These are phyloP conservation scores for Beroe forskalii DNA, from an alignment of 37 sponge, comb jelly and placozoan genomes.

Conservation along the genomic window DNA sequence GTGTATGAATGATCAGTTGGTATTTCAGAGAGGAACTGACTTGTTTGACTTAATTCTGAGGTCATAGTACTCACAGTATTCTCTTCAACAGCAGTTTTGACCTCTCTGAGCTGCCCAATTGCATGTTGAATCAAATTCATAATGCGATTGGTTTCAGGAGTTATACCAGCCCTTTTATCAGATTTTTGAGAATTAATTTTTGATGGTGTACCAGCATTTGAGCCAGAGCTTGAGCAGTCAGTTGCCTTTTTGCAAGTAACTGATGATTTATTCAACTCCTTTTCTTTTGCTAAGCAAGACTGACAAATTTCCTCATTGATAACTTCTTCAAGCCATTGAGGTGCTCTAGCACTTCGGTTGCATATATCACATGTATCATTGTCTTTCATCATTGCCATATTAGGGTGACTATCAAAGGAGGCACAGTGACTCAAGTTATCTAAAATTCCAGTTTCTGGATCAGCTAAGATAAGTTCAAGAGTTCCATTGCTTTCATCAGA, in stretches of 20 bases:
- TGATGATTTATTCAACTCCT: neutral
- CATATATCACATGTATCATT: neutral
- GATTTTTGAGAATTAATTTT: neutral
- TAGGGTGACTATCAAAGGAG: constrained; percentile 36
- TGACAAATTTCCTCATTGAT: constrained; percentile 10
- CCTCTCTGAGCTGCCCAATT: constrained; percentile 34
- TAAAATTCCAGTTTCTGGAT: constrained; percentile 27
- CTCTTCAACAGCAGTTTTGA: constrained; percentile 45
- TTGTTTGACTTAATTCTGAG: constrained; percentile 1
- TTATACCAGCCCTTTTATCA: neutral
- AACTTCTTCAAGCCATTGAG: constrained; percentile 39
- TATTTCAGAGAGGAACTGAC: constrained; percentile 26
- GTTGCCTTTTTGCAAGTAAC: neutral
- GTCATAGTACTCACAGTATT: constrained; percentile 46
- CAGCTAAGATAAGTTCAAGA: neutral
- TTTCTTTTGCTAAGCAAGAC: neutral
- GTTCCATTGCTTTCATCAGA: constrained; percentile 12
- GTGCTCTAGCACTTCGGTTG: neutral
- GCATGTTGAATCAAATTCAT: constrained; percentile 45
- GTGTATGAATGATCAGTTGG: neutral
- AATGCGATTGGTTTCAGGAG: constrained; percentile 14
- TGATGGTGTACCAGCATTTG: neutral
- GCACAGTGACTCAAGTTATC: neutral
- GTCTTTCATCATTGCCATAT: neutral
- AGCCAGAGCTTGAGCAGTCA: neutral